These are phyloP conservation scores for Vulpes vulpes DNA, from an alignment of 2,113 vertebrate species.

Conservation along the genomic window DNA sequence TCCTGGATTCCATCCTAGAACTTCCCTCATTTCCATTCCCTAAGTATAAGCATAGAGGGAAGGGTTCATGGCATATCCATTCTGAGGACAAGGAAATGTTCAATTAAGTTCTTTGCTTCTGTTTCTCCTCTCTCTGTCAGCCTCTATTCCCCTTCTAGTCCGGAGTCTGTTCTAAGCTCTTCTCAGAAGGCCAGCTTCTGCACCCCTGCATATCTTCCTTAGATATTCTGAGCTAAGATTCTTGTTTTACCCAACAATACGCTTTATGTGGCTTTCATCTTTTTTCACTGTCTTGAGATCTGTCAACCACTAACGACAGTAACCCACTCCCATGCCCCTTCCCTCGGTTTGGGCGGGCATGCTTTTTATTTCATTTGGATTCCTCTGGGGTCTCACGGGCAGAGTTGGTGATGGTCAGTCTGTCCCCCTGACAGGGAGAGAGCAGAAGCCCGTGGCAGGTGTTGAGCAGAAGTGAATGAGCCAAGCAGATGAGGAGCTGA, in stretches of 20 bases:
- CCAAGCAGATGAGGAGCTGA: not conserved
- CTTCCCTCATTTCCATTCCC: not conserved
- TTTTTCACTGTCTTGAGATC: not conserved
- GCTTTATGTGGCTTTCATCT: not conserved
- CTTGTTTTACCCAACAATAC: not conserved
- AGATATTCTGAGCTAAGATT: not conserved
- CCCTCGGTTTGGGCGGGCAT: not conserved
- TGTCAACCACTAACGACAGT: not conserved
- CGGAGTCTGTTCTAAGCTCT: not conserved
- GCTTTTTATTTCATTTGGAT: not conserved
- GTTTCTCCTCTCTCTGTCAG: not conserved
- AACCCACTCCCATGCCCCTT: not conserved
- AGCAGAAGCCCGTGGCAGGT: not conserved
- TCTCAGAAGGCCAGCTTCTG: not conserved
- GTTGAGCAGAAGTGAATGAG: not conserved
- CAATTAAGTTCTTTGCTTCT: not conserved
- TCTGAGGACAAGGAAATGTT: not conserved
- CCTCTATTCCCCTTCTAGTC: not conserved
- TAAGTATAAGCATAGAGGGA: too few relatives aligned
- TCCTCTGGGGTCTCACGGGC: not conserved
- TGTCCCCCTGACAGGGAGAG: not conserved
- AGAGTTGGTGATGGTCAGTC: not conserved
- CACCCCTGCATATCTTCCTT: accelerated
- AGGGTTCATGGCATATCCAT: not conserved
- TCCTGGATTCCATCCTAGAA: not conserved